A percentile compares a stretch with the other conserved stretches of the same genome.
These are phyloP conservation scores for Polyodon spathula DNA, from an alignment of 2,113 vertebrate species.

Conservation along the genomic window DNA sequence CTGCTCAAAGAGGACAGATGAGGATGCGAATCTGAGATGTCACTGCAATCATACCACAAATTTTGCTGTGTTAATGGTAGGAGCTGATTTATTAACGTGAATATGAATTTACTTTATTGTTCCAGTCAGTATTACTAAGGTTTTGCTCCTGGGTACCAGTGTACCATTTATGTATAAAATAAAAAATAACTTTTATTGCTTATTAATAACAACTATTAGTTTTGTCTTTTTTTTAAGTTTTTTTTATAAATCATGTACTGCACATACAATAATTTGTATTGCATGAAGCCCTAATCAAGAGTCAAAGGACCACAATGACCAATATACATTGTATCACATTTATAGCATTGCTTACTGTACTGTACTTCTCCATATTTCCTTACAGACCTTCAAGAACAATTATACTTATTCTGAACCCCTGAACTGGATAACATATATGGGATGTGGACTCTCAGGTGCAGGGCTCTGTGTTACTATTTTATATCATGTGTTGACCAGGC, in stretches of 20 bases:
- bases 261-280: too few species aligned
- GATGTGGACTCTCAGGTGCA: slow-evolving; percentile 34
- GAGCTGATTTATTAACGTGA: not conserved
- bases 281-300: too few species aligned
- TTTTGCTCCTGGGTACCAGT: too few species aligned
- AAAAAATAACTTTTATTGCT: too few species aligned
- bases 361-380: not conserved
- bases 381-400: slow-evolving; percentile 32
- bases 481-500: slow-evolving; percentile 34
- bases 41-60: slow-evolving; percentile 56
- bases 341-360: not conserved
- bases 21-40: slow-evolving; percentile 27
- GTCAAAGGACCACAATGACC: too few species aligned
- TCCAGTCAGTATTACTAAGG: too few species aligned
- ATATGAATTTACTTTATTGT: not conserved
- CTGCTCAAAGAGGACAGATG: slow-evolving; percentile 35
- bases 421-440: slow-evolving; percentile 24
- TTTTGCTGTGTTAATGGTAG: slow-evolving; percentile 61
- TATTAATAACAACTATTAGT: too few species aligned
- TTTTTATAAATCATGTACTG: too few species aligned
- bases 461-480: slow-evolving; percentile 36
- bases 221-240: too few species aligned
- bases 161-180: too few species aligned
- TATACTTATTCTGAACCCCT: slow-evolving; percentile 29
- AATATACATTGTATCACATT: too few species aligned